These are phyloP conservation scores for Drosophila paramelanica DNA, from an alignment of 2,888 invertebrate genomes.

Conservation along the genomic window DNA sequence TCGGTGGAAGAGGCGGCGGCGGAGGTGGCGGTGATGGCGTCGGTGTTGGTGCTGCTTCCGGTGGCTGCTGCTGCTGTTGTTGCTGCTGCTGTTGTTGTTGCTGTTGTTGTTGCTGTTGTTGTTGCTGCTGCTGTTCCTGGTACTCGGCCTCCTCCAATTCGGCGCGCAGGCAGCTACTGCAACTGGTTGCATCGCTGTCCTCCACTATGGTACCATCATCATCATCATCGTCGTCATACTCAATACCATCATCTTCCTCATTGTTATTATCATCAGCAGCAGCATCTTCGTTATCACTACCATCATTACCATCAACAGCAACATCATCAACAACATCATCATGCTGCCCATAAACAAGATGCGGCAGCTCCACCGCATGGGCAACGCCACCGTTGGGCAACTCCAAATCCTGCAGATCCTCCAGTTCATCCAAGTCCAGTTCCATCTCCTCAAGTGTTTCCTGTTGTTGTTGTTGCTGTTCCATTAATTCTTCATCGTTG, in stretches of 20 bases:
- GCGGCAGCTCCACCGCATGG: background rate
- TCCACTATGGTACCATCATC: constrained; percentile 70
- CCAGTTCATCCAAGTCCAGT: constrained; percentile 19
- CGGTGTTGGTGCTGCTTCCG: constrained; percentile 15
- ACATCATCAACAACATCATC: constrained; percentile 1
- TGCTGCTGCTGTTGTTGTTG: constrained; percentile 6
- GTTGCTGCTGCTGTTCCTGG: constrained; percentile 27
- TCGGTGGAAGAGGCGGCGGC: constrained; percentile 27
- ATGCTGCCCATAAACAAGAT: background rate
- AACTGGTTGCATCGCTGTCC: constrained; percentile 72
- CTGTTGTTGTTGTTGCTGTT: constrained; percentile 11
- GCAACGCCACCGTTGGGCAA: constrained; percentile 7
- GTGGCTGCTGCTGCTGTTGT: background rate
- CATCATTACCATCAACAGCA: constrained; percentile 4
- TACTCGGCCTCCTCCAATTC: constrained; percentile 55
- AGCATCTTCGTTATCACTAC: background rate
- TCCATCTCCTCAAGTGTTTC: constrained; percentile 26
- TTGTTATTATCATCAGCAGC: constrained; percentile 5
- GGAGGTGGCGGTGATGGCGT: constrained; percentile 23
- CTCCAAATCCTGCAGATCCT: constrained; percentile 10
- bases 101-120: constrained; percentile 11
- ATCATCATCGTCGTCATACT: constrained; percentile 20
- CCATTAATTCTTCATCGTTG: constrained; percentile 11
- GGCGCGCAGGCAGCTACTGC: constrained; percentile 68
- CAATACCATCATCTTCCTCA: background rate